phyloP scores from a whole-genome alignment of 2,113 vertebrate genomes.

The Cromileptes altivelis region DNA sequence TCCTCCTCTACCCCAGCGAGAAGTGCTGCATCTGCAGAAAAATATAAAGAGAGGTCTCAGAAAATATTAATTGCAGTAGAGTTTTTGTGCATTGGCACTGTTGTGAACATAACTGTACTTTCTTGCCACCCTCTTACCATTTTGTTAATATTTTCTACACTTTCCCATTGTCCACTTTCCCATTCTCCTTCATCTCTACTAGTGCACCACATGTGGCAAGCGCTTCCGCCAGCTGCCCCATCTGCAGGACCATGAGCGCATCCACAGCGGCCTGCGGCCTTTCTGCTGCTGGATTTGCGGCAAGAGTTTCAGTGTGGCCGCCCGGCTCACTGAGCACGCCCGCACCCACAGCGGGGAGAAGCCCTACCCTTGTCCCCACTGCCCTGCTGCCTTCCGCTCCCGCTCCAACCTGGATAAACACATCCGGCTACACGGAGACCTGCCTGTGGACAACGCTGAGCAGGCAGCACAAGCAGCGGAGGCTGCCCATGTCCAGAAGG shows the following conservation, averaged over 20 bases:
- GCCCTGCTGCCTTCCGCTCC: slow-evolving; percentile 84
- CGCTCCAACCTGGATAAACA: slow-evolving; percentile 88
- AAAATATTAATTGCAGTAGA: slow-evolving; percentile 39
- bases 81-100: slow-evolving; percentile 26
- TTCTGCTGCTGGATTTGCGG: slow-evolving; percentile 88
- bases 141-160: not conserved
- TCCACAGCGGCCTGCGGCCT: slow-evolving; percentile 85
- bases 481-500: slow-evolving; percentile 74
- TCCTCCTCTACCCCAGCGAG: slow-evolving; percentile 12
- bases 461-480: slow-evolving; percentile 60
- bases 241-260: slow-evolving; percentile 87
- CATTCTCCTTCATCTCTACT: not conserved
- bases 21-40: slow-evolving; percentile 64
- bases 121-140: slow-evolving; percentile 14
- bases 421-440: slow-evolving; percentile 77
- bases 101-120: slow-evolving; percentile 40
- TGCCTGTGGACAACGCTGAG: slow-evolving; percentile 49
- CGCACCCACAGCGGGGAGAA: slow-evolving; percentile 88
- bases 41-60: slow-evolving; percentile 29
- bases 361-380: slow-evolving; percentile 83
- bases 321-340: slow-evolving; percentile 85
- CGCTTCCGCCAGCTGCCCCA: slow-evolving; percentile 87
- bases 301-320: slow-evolving; percentile 86
- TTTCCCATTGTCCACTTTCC: not conserved
- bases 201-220: slow-evolving; percentile 85